Base-by-base conservation (phyloP, 2,888 invertebrate species). In the Timandra comae region DNA sequence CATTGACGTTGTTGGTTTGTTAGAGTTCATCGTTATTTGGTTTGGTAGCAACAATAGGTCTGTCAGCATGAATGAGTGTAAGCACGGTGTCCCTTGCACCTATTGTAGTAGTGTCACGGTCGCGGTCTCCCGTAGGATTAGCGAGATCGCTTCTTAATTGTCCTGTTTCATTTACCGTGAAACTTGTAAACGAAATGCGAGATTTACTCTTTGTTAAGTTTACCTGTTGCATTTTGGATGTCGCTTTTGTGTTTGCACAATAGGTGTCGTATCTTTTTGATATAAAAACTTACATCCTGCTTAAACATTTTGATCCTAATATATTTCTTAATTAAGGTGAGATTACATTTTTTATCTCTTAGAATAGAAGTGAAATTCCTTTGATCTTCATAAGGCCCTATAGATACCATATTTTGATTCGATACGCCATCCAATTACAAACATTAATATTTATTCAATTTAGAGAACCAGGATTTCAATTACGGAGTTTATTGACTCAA, bases 41-140 rank as follows among this genome's bases (percentile, higher is more conserved):
- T 54, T 34, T 41, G 35, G 37, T 42, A 38, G 52, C 52, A 49
- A 79, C 79, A 79, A 82, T 72, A 52, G 54, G 53, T 50, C 51
- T 63, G 66, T 65, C 56, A 57, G 64, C 68, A 68, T 81, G 74
- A 80, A 81, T 79, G 73, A 64, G 66, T 59, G 54, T 53, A 50
- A 60, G 57, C 50, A 60, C 57, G 57, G 52, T 69, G 64, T 57
- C 65, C 59, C 56, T 66, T 61, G 51, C 60, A 62, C 59, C 63
- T 64, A 62, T 76, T 75, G 62, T 74, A 36, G 44, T 46, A 54
- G 62, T 65, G 66, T 67, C 52, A 65, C 52, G 56, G 63, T 58
- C 65, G 61, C 56, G 68, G 63, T 53, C 66, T 59, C 61, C 62
- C 57, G 56, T 52, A 55, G 71, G 73, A 79, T 79, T 79, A 75